Conservation (phyloP, 2,888 invertebrate species). For the Hemicrepidius hirtus region DNA sequence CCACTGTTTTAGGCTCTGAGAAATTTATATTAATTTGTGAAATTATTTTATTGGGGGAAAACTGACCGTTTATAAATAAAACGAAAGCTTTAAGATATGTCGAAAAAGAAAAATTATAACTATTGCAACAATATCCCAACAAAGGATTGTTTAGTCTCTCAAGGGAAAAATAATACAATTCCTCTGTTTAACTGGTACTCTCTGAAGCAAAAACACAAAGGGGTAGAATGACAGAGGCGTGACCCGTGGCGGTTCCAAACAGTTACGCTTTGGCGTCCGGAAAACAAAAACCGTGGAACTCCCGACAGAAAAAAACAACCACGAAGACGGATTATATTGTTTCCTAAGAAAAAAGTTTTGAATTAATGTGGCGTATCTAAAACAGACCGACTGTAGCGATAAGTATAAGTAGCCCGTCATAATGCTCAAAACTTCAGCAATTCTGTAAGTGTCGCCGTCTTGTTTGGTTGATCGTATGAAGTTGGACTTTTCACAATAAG, state of each 20-base stretch:
- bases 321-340: slow-evolving; percentile 62
- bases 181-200: slow-evolving; percentile 46
- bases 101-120: too few relatives aligned
- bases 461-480: slow-evolving; percentile 53
- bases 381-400: slow-evolving; percentile 64
- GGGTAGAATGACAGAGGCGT: slow-evolving; percentile 60
- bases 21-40: too few relatives aligned
- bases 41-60: too few relatives aligned
- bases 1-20: too few relatives aligned
- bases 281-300: slow-evolving; percentile 64
- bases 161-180: slow-evolving; percentile 44
- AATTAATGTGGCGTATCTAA: slow-evolving; percentile 68
- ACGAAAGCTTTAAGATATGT: too few relatives aligned
- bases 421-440: slow-evolving; percentile 60
- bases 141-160: slow-evolving; percentile 6
- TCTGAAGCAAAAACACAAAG: slow-evolving; percentile 56
- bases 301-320: slow-evolving; percentile 55
- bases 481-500: slow-evolving; percentile 41
- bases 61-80: too few relatives aligned
- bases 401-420: slow-evolving; percentile 63
- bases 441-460: slow-evolving; percentile 58
- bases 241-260: slow-evolving; percentile 66
- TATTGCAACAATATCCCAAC: neutral
- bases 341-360: slow-evolving; percentile 64
- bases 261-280: slow-evolving; percentile 66